phyloP scores from a whole-genome alignment of 2,113 vertebrate genomes.

The Aegithalos caudatus region DNA sequence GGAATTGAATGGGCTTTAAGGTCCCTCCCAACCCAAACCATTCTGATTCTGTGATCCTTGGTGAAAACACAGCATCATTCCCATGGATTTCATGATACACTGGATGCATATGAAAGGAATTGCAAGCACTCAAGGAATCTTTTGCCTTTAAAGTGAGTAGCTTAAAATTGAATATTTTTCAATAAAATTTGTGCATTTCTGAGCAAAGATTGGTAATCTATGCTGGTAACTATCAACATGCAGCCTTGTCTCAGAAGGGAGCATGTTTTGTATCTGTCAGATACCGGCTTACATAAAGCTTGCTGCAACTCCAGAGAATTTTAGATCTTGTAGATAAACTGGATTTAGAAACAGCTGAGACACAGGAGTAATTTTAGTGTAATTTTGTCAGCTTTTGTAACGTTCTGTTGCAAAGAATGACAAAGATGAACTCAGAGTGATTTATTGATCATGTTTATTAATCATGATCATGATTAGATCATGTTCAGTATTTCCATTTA shows the following conservation, averaged over 20 bases:
- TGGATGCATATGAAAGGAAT: background rate
- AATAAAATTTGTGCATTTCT: background rate
- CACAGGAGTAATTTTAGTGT: background rate
- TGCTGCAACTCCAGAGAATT: background rate
- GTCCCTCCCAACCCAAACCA: background rate
- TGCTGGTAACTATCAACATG: background rate
- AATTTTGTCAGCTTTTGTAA: background rate
- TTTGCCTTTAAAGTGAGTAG: background rate
- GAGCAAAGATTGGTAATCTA: background rate
- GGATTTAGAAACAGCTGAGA: background rate
- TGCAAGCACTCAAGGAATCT: background rate
- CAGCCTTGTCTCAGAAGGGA: rapidly evolving
- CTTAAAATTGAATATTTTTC: background rate
- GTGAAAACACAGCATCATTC: background rate
- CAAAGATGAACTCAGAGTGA: background rate
- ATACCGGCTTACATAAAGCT: background rate
- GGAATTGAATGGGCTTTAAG: background rate
- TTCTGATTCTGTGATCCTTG: background rate
- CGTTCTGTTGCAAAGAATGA: background rate
- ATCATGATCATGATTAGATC: no score
- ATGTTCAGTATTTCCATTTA: background rate
- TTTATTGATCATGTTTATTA: background rate
- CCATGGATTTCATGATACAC: background rate
- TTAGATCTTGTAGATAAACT: background rate
- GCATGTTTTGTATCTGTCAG: background rate